These are phyloP conservation scores for Eptatretus burgeri DNA, from an alignment of 2,113 vertebrate genomes.

Conservation along the genomic window DNA sequence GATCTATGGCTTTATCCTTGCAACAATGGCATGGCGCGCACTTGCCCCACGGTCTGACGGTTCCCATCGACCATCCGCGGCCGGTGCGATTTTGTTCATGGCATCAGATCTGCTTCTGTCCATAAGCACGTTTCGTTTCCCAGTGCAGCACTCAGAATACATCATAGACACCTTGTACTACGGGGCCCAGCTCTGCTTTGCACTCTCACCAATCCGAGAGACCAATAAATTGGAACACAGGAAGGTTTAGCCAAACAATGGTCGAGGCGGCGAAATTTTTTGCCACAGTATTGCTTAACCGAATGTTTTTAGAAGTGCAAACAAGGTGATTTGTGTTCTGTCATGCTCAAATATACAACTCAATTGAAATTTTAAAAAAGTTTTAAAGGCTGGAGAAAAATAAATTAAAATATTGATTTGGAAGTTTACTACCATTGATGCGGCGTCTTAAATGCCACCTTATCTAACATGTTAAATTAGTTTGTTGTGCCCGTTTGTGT, in stretches of 20 bases:
- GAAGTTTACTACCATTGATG: no score
- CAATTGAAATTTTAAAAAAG: background rate
- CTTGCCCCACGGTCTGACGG: conserved; percentile 43
- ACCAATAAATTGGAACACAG: background rate
- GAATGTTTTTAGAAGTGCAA: no score
- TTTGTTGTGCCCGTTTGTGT: no score
- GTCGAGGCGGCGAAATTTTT: no score
- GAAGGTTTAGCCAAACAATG: no score
- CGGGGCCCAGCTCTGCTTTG: conserved; percentile 80
- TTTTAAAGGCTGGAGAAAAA: no score
- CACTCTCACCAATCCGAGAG: conserved; percentile 30
- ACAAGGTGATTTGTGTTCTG: no score
- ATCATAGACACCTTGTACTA: conserved; percentile 98
- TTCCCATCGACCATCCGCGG: conserved; percentile 43
- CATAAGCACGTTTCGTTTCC: conserved; percentile 83
- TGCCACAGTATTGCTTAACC: no score
- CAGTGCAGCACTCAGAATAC: conserved; percentile 53
- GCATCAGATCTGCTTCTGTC: conserved; percentile 74
- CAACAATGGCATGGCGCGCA: conserved; percentile 90
- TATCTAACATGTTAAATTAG: no score
- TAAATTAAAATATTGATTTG: no score
- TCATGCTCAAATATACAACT: background rate
- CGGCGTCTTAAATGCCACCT: no score
- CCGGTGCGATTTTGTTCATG: conserved; percentile 67
- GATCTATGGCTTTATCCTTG: conserved; percentile 43